A percentile compares a stretch with the other conserved stretches of the same genome.
phyloP scores from a whole-genome alignment of 2,113 vertebrate genomes.

The Lagopus muta region DNA sequence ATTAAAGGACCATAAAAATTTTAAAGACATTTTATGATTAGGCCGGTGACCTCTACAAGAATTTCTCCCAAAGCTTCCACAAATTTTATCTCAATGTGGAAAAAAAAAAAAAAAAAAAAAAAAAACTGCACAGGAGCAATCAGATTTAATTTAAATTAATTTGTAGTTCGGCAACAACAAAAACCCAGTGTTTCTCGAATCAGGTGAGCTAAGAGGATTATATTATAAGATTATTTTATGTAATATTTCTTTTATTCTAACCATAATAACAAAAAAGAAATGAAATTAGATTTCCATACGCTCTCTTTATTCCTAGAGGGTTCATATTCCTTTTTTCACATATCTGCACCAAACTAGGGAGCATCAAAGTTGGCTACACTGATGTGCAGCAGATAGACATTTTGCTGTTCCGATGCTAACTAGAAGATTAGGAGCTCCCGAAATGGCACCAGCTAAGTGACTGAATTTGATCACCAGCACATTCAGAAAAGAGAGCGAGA shows the following conservation, averaged over 20 bases:
- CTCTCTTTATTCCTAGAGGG: background rate
- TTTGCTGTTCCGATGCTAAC: background rate
- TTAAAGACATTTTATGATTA: slow-evolving; percentile 30
- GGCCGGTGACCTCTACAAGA: background rate
- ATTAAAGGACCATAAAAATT: slow-evolving; percentile 44
- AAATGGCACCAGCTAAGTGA: background rate
- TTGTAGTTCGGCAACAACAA: background rate
- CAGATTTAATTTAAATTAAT: background rate
- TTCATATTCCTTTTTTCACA: background rate
- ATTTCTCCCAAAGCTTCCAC: background rate
- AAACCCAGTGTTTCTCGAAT: background rate
- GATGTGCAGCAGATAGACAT: background rate
- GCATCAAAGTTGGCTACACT: background rate
- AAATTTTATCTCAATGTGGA: background rate
- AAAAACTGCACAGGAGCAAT: background rate
- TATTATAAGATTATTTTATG: background rate
- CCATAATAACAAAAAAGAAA: background rate
- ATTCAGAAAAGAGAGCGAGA: background rate
- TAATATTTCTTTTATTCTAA: background rate
- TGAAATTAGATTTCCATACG: background rate
- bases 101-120: background rate
- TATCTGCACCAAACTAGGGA: background rate
- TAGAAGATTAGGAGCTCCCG: background rate
- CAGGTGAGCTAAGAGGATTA: background rate
- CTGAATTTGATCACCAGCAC: background rate